Conservation (phyloP, 2,888 invertebrate species). For the Camponotus fellah region DNA sequence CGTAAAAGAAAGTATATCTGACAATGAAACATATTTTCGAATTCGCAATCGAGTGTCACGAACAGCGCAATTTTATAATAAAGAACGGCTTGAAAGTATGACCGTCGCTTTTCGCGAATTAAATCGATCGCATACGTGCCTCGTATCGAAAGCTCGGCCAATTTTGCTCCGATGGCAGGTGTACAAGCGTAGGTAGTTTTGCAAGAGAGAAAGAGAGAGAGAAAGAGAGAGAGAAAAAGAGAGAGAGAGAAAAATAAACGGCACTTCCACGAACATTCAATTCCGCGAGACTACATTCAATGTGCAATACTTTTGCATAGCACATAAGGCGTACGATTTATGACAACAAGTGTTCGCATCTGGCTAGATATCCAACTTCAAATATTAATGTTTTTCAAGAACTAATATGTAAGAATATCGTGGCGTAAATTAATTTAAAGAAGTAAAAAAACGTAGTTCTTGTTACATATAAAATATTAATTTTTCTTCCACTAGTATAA, state of each 20-base stretch:
- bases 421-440: conserved; percentile 2
- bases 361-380: conserved; percentile 12
- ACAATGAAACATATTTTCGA: conserved; percentile 3
- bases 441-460: neutral
- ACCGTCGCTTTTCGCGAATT: conserved; percentile 51
- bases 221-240: neutral
- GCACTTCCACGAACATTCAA: conserved; percentile 56
- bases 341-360: conserved; percentile 36
- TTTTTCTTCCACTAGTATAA: neutral
- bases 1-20: neutral
- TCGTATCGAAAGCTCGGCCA: conserved; percentile 53
- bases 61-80: conserved; percentile 27
- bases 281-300: conserved; percentile 49
- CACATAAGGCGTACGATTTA: conserved; percentile 43
- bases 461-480: neutral
- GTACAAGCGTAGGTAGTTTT: conserved; percentile 54
- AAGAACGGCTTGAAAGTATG: conserved; percentile 20
- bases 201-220: conserved; percentile 52
- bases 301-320: conserved; percentile 35
- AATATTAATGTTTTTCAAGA: neutral
- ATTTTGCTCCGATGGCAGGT: conserved; percentile 57
- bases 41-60: neutral
- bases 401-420: neutral
- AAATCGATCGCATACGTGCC: conserved; percentile 58
- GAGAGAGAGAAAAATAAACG: conserved; percentile 41